Evolutionary conservation across 2,888 invertebrate genomes (phyloP).

Genomic region (Euplexia lucipara): DNA sequence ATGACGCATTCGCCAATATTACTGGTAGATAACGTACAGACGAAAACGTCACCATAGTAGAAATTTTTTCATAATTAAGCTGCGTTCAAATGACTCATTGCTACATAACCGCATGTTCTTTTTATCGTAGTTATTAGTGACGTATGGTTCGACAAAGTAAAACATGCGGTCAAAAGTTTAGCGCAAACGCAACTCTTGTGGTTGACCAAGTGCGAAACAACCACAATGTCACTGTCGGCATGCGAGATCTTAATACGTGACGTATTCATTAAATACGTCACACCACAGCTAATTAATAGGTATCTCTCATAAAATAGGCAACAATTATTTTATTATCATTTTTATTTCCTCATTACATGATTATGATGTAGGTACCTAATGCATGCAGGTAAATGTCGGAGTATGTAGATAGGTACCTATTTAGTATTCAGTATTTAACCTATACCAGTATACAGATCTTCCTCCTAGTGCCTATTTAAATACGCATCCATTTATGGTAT

Average conservation of each 20-base stretch:
- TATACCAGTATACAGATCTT: slow-evolving; percentile 8
- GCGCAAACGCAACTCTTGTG: slow-evolving; percentile 3
- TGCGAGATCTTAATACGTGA: slow-evolving; percentile 23
- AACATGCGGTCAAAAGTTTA: slow-evolving; percentile 20
- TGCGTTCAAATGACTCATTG: slow-evolving; percentile 23
- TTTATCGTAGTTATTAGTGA: slow-evolving; percentile 25
- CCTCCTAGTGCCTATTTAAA: neutral
- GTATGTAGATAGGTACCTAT: slow-evolving; percentile 9
- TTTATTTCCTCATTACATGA: slow-evolving; percentile 50
- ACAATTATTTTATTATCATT: slow-evolving; percentile 27
- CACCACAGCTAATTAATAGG: slow-evolving; percentile 21
- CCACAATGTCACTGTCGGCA: slow-evolving; percentile 25
- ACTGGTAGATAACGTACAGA: neutral
- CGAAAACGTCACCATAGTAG: slow-evolving; percentile 1
- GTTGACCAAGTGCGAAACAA: slow-evolving; percentile 11
- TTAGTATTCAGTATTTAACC: slow-evolving; percentile 9
- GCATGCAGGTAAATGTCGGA: neutral
- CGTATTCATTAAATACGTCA: slow-evolving; percentile 34
- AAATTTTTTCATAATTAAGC: slow-evolving; percentile 15
- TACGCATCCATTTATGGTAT: neutral
- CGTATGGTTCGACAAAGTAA: slow-evolving; percentile 17
- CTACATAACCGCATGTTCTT: neutral
- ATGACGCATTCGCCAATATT: slow-evolving; percentile 1
- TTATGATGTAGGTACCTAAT: slow-evolving; percentile 13
- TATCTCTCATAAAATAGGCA: slow-evolving; percentile 20